Base-by-base conservation (phyloP, 2,888 invertebrate species). In the Sussaba pulchella region DNA sequence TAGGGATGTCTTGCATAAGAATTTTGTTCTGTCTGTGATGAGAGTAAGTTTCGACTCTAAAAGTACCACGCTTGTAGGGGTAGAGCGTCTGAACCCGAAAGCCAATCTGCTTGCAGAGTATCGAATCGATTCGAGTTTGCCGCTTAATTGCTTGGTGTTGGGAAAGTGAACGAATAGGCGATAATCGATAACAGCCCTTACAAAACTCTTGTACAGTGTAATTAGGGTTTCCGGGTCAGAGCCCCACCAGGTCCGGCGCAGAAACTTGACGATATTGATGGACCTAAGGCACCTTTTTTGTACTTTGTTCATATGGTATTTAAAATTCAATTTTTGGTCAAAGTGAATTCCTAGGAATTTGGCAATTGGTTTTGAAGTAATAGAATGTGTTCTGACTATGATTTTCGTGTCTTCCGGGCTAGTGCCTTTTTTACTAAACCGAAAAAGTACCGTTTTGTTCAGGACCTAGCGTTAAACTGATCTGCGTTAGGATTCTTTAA, bases 191-290 rank as follows among this genome's bases (percentile, higher is more conserved):
- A 43, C 57, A 9, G 81, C 74, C n/a, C 81, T 12, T 1, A 83
- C 61, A 41, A 54, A 71, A 26, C 81, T 83, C 57, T 80, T 83
- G 61, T 83, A 81, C 21, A 79, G 31, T 1, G 45, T 76, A 3
- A 73, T 17, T 12, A 83, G 63, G 0, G 79, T 83, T 50, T 73
- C 52, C 0, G 73, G 73, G 39, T 77, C 67, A 6, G 76, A 59
- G 10, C 80, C 75, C 80, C 75, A 76, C 57, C 75, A 76, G 12
- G 71, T 66, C 1, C 80, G 50, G 0, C 47, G 31, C 17, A 61
- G 10, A 67, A 66, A 77, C 31, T 67, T 69, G 12, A 61, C 52
- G 8, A 70, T 67, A 21, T 64, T 72, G 26, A 77, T 5, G 4
- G 71, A 26, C 26, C 63, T 77, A 10, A 31, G 39, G n/a, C 63